Evolutionary conservation across 2,888 invertebrate genomes (phyloP).

Genomic region (Andrena dorsata): DNA sequence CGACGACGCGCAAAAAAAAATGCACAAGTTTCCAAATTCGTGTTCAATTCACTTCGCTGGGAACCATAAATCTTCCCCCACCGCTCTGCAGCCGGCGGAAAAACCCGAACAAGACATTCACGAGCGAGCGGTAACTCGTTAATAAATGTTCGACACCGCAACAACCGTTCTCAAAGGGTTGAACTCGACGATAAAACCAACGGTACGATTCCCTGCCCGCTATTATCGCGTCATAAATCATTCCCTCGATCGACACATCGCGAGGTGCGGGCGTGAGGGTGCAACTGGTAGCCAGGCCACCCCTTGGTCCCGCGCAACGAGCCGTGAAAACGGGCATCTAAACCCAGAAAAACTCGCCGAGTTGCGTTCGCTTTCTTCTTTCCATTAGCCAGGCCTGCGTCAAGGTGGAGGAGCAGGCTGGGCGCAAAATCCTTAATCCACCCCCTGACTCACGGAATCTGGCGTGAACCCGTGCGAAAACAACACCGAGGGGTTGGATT

Average conservation of each 20-base stretch:
- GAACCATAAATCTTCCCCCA: constrained; percentile 31
- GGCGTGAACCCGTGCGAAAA: constrained; percentile 62
- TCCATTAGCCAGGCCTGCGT: constrained; percentile 37
- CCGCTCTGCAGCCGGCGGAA: not conserved
- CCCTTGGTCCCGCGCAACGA: constrained; percentile 58
- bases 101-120: constrained; percentile 23
- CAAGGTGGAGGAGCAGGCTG: constrained; percentile 2
- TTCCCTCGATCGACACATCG: constrained; percentile 45
- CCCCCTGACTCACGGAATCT: constrained; percentile 54
- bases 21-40: not conserved
- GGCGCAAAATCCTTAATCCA: constrained; percentile 60
- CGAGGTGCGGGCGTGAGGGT: not conserved
- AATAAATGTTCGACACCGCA: constrained; percentile 47
- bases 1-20: not conserved
- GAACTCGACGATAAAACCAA: constrained; percentile 41
- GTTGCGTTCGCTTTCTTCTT: constrained; percentile 57
- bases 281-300: constrained; percentile 4
- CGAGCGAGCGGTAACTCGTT: constrained; percentile 23
- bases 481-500: constrained; percentile 50
- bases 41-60: constrained; percentile 2
- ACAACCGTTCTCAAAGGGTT: constrained; percentile 36
- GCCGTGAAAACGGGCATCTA: constrained; percentile 58
- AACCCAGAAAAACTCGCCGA: constrained; percentile 56
- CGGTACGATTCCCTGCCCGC: constrained; percentile 49
- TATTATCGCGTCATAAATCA: constrained; percentile 55